phyloP scores from a whole-genome alignment of 2,797 vertebrate genomes.

The Eleutherodactylus coqui region DNA sequence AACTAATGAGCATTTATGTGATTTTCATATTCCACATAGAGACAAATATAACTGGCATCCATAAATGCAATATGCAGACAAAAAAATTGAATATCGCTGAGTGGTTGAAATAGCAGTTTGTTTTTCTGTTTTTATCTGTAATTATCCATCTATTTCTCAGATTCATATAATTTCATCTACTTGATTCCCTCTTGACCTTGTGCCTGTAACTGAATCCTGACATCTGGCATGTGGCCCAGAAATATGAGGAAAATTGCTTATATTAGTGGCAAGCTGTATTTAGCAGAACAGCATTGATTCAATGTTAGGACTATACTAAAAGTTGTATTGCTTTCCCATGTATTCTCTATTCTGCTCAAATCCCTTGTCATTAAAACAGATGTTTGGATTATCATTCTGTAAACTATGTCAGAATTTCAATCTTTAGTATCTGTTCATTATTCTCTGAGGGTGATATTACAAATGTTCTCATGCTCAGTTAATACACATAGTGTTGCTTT shows the following conservation, averaged over 20 bases:
- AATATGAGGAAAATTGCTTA: conserved; percentile 93
- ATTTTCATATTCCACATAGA: not conserved
- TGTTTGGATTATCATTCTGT: conserved; percentile 95
- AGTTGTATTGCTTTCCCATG: conserved; percentile 91
- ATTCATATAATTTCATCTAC: conserved; percentile 87
- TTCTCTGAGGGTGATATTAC: conserved; percentile 88
- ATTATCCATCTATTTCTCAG: conserved; percentile 90
- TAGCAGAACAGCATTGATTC: conserved; percentile 89
- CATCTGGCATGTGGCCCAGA: conserved; percentile 82
- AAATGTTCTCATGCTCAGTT: conserved; percentile 83
- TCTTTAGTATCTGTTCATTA: conserved; percentile 91
- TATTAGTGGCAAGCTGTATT: conserved; percentile 87
- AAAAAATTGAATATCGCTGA: conserved; percentile 71
- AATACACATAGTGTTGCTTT: conserved; percentile 76
- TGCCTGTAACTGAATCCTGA: conserved; percentile 82
- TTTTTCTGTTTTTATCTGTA: conserved; percentile 79
- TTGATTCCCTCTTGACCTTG: conserved; percentile 89
- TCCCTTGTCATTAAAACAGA: conserved; percentile 95
- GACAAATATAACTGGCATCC: conserved; percentile 11
- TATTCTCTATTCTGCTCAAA: conserved; percentile 82
- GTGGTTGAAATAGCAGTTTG: conserved; percentile 76
- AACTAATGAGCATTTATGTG: conserved; percentile 27
- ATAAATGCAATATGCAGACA: not conserved
- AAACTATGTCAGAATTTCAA: conserved; percentile 93
- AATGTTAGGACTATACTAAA: conserved; percentile 84